A percentile compares a stretch with the other conserved stretches of the same genome.
Conservation (phyloP, 2,797 vertebrate species). For the Parauchenoglanis punctatus region DNA sequence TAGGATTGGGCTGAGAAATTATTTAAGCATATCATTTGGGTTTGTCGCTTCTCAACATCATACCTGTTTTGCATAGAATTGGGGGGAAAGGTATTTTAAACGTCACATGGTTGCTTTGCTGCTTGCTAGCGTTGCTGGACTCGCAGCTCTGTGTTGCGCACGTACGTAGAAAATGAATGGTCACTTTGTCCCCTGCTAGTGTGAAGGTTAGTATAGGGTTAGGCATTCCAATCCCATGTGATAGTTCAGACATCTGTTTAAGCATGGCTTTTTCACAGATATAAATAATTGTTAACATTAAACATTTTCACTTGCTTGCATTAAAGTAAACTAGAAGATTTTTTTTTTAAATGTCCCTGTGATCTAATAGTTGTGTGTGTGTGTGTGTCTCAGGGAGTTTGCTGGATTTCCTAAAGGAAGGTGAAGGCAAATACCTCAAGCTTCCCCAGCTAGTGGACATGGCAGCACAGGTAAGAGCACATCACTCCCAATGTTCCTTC, state of each 20-base stretch:
- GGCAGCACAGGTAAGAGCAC: constrained; percentile 90
- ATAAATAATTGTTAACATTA: not conserved
- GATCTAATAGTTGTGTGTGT: not conserved
- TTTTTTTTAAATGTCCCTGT: not conserved
- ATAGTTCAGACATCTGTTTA: not conserved
- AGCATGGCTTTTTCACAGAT: not conserved
- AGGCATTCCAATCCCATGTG: not conserved
- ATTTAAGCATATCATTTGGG: not conserved
- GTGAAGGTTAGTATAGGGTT: not conserved
- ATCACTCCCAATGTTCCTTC: constrained; percentile 8
- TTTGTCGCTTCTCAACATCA: not conserved
- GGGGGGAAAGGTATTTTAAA: not conserved
- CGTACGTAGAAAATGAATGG: not conserved
- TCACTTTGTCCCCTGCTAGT: not conserved
- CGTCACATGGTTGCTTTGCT: not conserved
- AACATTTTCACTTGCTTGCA: not conserved
- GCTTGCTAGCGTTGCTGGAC: not conserved
- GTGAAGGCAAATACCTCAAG: constrained; percentile 93
- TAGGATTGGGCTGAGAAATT: not conserved
- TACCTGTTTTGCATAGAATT: not conserved
- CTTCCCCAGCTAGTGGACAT: constrained; percentile 96
- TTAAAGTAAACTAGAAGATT: not conserved
- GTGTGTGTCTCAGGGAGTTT: constrained; percentile 83
- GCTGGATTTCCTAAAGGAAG: constrained; percentile 95
- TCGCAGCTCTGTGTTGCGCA: not conserved